Evolutionary conservation across 2,797 vertebrate genomes (phyloP).

Genomic region (Argya squamiceps): DNA sequence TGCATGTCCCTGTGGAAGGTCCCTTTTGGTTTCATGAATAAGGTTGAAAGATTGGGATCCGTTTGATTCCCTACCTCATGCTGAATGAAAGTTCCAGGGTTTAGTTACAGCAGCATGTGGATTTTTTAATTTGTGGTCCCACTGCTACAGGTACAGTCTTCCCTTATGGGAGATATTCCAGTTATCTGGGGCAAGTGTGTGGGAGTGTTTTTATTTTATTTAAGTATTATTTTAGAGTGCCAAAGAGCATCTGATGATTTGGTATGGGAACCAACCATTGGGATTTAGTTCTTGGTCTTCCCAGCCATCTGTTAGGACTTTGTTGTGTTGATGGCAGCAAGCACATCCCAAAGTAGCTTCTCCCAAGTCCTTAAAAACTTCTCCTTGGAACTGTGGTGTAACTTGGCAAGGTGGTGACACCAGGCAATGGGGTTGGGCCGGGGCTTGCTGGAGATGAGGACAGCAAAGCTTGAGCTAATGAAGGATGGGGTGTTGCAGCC

Average conservation of each 20-base stretch:
- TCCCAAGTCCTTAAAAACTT: neutral
- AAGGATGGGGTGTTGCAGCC: neutral
- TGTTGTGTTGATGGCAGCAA: neutral
- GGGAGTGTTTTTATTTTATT: neutral
- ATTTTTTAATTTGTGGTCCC: neutral
- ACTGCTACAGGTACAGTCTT: neutral
- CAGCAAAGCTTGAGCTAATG: neutral
- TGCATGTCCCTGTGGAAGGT: neutral
- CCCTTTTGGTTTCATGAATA: conserved; percentile 13
- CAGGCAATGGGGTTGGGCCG: neutral
- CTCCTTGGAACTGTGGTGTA: neutral
- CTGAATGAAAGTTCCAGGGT: neutral
- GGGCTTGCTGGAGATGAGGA: neutral
- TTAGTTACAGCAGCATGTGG: neutral
- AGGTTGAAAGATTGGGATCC: neutral
- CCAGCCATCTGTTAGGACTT: neutral
- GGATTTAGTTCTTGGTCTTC: neutral
- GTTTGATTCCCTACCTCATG: neutral
- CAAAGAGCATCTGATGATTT: neutral
- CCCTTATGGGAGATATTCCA: neutral
- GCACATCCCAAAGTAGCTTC: neutral
- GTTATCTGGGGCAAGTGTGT: neutral
- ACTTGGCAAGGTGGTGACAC: neutral
- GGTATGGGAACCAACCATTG: neutral
- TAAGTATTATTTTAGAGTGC: neutral